phyloP scores from a whole-genome alignment of 2,888 invertebrate genomes.

The Drosophila yooni region DNA sequence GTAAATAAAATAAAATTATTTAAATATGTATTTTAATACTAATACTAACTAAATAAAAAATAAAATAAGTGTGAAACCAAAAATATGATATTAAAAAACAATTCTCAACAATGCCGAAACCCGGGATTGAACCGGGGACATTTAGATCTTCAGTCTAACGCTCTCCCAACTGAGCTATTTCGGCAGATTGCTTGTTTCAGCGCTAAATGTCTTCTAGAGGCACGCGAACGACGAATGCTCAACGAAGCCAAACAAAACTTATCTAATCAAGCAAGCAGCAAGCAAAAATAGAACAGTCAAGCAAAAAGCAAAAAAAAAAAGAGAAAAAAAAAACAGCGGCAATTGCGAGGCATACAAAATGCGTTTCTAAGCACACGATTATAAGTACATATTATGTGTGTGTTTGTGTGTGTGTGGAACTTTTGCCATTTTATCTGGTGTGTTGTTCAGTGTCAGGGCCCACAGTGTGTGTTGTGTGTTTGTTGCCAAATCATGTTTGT shows the following conservation, averaged over 20 bases:
- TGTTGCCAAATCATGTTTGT: conserved; percentile 80
- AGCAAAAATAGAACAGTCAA: conserved; percentile 57
- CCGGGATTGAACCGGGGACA: conserved; percentile 84
- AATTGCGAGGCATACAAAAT: conserved; percentile 18
- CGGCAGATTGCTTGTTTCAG: conserved; percentile 43
- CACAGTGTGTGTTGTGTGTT: conserved; percentile 29
- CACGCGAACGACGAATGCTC: not conserved
- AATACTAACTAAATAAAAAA: too few relatives aligned
- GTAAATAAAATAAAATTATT: not conserved
- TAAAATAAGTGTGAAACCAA: not conserved
- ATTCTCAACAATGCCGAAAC: conserved; percentile 59
- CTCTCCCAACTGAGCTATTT: conserved; percentile 85
- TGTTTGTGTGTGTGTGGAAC: conserved; percentile 6
- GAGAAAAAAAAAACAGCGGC: not conserved
- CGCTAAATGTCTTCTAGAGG: conserved; percentile 14
- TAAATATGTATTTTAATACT: not conserved
- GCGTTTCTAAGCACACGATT: conserved; percentile 50
- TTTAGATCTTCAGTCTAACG: conserved; percentile 85
- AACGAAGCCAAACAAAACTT: conserved; percentile 46
- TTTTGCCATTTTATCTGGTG: conserved; percentile 25
- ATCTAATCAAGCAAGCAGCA: conserved; percentile 82
- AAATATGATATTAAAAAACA: not conserved
- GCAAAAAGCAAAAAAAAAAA: conserved; percentile 5
- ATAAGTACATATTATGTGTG: conserved; percentile 3
- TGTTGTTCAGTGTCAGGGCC: conserved; percentile 58